Percentiles rank a stretch among this genome's conserved stretches.
Evolutionary conservation across 2,797 vertebrate genomes (phyloP).

Genomic region (Tiaroga cobitis): DNA sequence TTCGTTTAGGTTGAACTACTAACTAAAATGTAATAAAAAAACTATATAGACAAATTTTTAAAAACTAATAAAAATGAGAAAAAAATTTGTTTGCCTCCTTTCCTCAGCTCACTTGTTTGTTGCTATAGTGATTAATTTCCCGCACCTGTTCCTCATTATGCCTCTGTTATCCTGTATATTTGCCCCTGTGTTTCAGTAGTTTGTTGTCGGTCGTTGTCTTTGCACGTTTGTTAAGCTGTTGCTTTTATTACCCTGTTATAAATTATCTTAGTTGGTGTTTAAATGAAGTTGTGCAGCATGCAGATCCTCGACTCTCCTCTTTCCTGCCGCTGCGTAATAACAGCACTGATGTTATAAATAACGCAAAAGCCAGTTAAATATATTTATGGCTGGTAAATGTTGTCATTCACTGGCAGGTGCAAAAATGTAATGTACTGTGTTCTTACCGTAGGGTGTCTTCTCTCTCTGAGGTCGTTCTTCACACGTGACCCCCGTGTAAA

Average conservation of each 20-base stretch:
- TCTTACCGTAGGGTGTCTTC: neutral
- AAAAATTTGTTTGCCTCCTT: no score
- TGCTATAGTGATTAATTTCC: no score
- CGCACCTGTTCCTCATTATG: neutral
- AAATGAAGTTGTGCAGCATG: neutral
- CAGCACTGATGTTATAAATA: neutral
- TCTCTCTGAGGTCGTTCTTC: constrained; percentile 64
- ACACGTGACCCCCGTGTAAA: constrained; percentile 75
- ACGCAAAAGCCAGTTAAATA: neutral
- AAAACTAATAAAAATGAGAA: no score
- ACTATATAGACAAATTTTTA: no score
- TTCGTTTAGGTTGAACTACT: no score
- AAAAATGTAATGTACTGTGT: neutral
- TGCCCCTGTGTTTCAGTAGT: neutral
- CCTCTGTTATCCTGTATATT: neutral
- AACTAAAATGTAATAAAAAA: no score
- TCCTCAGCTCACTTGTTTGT: no score
- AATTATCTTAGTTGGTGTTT: neutral
- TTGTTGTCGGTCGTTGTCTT: neutral
- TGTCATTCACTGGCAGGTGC: neutral
- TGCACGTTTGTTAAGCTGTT: neutral
- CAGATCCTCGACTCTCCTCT: neutral
- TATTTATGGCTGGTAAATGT: neutral
- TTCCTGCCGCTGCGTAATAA: neutral
- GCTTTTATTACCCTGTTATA: neutral